Evolutionary conservation across 1,140 invertebrate genomes (phyloP).

Genomic region (Copidosoma floridanum): DNA sequence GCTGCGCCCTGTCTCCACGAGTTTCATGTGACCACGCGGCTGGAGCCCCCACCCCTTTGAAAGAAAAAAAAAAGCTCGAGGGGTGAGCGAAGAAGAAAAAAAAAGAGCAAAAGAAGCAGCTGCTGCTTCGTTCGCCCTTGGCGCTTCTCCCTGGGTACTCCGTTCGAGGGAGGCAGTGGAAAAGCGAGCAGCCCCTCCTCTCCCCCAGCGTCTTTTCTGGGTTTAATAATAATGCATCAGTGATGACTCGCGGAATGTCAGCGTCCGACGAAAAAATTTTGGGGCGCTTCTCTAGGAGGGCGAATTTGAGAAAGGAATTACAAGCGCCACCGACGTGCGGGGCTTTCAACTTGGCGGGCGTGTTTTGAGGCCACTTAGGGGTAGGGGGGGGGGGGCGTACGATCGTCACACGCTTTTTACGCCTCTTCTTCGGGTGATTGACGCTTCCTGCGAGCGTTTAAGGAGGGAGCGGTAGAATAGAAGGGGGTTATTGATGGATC

Average conservation of each 20-base stretch:
- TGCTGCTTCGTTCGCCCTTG: background rate
- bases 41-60: no score
- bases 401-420: no score
- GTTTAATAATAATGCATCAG: slow-evolving; percentile 18
- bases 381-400: no score
- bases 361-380: no score
- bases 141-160: background rate
- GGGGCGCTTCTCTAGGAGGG: background rate
- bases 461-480: no score
- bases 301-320: background rate
- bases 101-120: background rate
- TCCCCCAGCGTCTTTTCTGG: no score
- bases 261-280: background rate
- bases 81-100: background rate
- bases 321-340: no score
- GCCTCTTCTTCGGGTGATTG: background rate
- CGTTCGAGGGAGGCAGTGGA: no score
- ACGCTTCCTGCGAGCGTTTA: background rate
- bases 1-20: slow-evolving; percentile 26
- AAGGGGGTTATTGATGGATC: no score
- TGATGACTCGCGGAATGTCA: slow-evolving; percentile 16
- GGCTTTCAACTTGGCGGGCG: no score
- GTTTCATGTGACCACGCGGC: slow-evolving; percentile 21
- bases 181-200: no score
- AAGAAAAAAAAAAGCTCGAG: background rate